Evolutionary conservation across 2,888 invertebrate genomes (phyloP).

Genomic region (Tachina fera): DNA sequence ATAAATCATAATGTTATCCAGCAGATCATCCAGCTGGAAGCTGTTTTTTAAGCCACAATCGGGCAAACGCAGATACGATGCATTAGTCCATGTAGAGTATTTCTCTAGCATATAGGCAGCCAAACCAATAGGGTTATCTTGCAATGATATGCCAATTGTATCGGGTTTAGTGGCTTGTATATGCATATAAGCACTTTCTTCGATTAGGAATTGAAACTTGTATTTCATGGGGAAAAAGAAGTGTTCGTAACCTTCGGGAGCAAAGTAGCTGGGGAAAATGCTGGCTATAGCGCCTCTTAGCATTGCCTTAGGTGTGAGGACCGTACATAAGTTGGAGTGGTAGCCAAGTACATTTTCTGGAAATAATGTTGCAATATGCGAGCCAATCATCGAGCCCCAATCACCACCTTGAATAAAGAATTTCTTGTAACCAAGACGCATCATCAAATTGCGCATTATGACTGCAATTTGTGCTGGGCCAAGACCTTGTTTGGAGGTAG

Average conservation of each 20-base stretch:
- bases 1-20: conserved; percentile 92
- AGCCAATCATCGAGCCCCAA: conserved; percentile 89
- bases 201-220: conserved; percentile 76
- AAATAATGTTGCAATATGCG: conserved; percentile 86
- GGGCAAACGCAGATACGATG: conserved; percentile 82
- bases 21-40: conserved; percentile 84
- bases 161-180: conserved; percentile 95
- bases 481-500: conserved; percentile 78
- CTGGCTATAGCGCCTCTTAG: conserved; percentile 84
- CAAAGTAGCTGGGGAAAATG: conserved; percentile 85
- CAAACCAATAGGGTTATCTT: conserved; percentile 89
- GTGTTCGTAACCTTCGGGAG: conserved; percentile 83
- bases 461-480: conserved; percentile 84
- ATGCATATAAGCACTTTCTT: conserved; percentile 87
- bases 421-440: conserved; percentile 86
- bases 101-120: conserved; percentile 96
- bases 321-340: conserved; percentile 86
- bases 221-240: conserved; percentile 83
- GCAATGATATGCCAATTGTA: conserved; percentile 86
- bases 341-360: conserved; percentile 85
- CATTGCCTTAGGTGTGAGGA: conserved; percentile 77
- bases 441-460: conserved; percentile 87
- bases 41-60: conserved; percentile 87
- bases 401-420: conserved; percentile 91
- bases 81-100: conserved; percentile 89